These are phyloP conservation scores for Zeuzera pyrina DNA, from an alignment of 2,888 invertebrate species.

Conservation along the genomic window DNA sequence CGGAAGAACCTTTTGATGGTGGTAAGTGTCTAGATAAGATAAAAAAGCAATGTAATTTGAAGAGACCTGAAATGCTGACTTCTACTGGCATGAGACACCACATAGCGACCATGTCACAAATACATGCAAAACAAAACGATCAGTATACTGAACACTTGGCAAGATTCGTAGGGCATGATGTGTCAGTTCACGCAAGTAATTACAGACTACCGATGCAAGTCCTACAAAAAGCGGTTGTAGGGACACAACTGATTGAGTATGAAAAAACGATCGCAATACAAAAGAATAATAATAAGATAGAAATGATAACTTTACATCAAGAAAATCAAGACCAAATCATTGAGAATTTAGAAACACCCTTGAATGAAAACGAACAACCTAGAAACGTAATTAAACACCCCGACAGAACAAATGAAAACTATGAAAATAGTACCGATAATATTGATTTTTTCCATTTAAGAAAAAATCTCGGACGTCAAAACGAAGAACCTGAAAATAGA, in stretches of 20 bases:
- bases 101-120: conserved; percentile 5
- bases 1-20: conserved; percentile 5
- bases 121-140: neutral
- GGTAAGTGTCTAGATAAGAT: conserved; percentile 1
- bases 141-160: neutral
- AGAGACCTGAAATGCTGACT: neutral
- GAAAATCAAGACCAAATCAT: neutral
- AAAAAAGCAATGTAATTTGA: conserved; percentile 3
- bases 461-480: neutral
- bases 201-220: neutral
- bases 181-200: neutral
- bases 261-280: neutral
- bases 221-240: neutral
- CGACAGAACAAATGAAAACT: too few relatives aligned
- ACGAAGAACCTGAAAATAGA: too few relatives aligned
- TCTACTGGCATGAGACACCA: conserved; percentile 2
- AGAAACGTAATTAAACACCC: neutral
- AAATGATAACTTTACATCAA: neutral
- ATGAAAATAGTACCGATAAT: conserved; percentile 5
- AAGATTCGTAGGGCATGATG: neutral
- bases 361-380: neutral
- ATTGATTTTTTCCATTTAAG: neutral
- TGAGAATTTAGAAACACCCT: neutral
- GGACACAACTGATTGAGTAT: neutral
- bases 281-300: neutral